A percentile compares a stretch with the other conserved stretches of the same genome.
Evolutionary conservation across 2,888 invertebrate genomes (phyloP).

Genomic region (Euclidia mi): DNA sequence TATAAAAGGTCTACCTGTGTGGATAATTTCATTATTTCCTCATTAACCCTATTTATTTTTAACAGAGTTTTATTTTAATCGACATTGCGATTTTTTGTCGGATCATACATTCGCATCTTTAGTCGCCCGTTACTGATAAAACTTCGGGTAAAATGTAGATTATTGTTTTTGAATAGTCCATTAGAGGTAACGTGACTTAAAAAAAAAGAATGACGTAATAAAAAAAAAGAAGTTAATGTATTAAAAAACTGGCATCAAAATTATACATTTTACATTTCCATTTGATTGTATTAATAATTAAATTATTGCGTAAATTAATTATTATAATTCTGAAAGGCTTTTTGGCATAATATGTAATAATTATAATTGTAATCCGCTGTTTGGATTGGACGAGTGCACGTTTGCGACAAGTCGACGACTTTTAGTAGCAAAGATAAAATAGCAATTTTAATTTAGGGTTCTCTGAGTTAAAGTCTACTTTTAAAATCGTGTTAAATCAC

Average conservation of each 20-base stretch:
- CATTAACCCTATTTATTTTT: conserved; percentile 40
- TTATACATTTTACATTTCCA: conserved; percentile 38
- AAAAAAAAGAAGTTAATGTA: conserved; percentile 23
- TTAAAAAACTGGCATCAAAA: conserved; percentile 1
- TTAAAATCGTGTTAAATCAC: no score
- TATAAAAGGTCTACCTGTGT: conserved; percentile 28
- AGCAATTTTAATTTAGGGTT: neutral
- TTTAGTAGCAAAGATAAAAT: neutral
- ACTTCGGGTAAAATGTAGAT: conserved; percentile 24
- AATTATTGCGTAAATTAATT: conserved; percentile 37
- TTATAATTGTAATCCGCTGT: conserved; percentile 23
- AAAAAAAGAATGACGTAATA: conserved; percentile 5
- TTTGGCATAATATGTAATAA: conserved; percentile 53
- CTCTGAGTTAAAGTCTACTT: neutral
- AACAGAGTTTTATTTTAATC: conserved; percentile 20
- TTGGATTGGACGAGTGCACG: conserved; percentile 26
- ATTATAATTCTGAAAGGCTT: conserved; percentile 29
- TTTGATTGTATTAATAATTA: conserved; percentile 31
- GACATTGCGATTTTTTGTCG: conserved; percentile 8
- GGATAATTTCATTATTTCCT: conserved; percentile 4
- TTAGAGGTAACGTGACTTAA: conserved; percentile 29
- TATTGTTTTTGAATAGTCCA: conserved; percentile 27
- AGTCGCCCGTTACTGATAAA: conserved; percentile 6
- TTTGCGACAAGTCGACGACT: conserved; percentile 19
- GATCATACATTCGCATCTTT: conserved; percentile 12